Conservation (phyloP, 2,888 invertebrate genomes). For the Ptilodon capucinus region DNA sequence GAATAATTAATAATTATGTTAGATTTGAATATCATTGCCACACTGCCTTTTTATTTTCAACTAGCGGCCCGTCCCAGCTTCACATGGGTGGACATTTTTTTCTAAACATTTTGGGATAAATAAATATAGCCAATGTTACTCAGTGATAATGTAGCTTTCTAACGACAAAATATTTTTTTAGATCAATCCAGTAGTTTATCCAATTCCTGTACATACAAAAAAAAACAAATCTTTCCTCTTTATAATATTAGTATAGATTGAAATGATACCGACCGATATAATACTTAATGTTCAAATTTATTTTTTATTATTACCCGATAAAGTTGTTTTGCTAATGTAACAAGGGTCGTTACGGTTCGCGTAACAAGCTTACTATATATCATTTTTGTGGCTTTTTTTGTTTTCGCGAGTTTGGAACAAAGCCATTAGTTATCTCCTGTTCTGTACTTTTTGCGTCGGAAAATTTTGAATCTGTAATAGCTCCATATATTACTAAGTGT, state of each 20-base stretch:
- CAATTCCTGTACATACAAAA: no score
- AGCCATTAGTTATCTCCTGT: constrained; percentile 43
- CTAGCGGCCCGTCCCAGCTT: no score
- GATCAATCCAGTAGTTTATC: no score
- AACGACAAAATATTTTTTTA: no score
- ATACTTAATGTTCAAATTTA: constrained; percentile 9
- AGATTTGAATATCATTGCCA: no score
- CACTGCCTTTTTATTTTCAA: no score
- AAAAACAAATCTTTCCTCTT: not conserved
- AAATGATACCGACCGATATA: not conserved
- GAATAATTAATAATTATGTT: no score
- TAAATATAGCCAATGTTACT: no score
- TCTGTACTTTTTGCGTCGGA: constrained; percentile 20
- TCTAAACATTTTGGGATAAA: no score
- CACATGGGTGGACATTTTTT: no score
- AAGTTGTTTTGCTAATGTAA: constrained; percentile 37
- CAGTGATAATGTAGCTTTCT: no score
- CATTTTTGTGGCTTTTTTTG: constrained; percentile 38
- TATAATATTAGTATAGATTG: not conserved
- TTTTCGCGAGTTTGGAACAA: constrained; percentile 41
- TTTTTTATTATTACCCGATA: constrained; percentile 29
- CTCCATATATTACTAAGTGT: constrained; percentile 23
- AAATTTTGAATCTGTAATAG: constrained; percentile 31
- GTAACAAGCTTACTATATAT: constrained; percentile 29
- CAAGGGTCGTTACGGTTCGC: constrained; percentile 12